Percentiles rank a stretch among this genome's conserved stretches.
Conservation (phyloP, 2,888 invertebrate species). For the Atrina japonica region DNA sequence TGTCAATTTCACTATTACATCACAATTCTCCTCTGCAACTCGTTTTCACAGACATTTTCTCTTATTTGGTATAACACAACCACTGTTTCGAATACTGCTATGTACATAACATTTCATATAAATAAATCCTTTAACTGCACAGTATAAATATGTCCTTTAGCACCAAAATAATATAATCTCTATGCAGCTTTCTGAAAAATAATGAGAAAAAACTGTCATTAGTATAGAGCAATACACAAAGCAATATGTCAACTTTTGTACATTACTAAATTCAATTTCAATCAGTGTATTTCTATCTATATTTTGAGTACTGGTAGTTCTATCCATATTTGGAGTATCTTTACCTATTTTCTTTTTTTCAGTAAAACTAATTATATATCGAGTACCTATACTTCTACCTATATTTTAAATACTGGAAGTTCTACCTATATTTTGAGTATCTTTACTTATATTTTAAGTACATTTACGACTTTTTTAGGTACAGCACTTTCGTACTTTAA, state of each 20-base stretch:
- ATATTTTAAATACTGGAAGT: no score
- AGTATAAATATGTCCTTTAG: background rate
- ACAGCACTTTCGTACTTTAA: no score
- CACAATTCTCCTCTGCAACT: conserved; percentile 6
- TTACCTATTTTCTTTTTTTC: no score
- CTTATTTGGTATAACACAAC: conserved; percentile 1
- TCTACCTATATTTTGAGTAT: no score
- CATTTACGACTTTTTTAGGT: no score
- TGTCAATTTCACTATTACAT: background rate
- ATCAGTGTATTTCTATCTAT: background rate
- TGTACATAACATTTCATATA: conserved; percentile 1
- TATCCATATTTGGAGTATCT: no score
- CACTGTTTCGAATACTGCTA: conserved; percentile 15
- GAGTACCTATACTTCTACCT: no score
- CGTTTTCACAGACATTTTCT: no score
- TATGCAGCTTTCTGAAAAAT: background rate
- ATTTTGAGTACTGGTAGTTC: no score
- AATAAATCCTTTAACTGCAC: background rate
- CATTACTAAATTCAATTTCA: background rate
- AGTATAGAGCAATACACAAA: conserved; percentile 1
- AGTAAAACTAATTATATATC: no score
- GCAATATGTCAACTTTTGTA: background rate
- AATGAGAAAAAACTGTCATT: background rate
- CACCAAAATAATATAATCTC: conserved; percentile 3
- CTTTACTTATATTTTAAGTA: no score